These are phyloP conservation scores for Lutraria lutraria DNA, from an alignment of 2,888 invertebrate genomes.

Conservation along the genomic window DNA sequence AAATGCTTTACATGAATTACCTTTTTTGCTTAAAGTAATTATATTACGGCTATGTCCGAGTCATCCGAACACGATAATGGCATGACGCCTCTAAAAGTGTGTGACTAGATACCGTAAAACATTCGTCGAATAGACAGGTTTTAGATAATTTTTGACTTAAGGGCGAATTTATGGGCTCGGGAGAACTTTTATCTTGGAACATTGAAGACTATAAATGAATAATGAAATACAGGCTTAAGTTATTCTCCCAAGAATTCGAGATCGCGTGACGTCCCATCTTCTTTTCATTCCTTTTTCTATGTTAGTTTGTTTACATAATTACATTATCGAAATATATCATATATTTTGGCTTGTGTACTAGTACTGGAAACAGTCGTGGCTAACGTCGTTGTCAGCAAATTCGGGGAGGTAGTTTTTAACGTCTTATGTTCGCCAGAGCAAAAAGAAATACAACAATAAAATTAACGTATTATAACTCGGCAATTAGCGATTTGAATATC, in stretches of 20 bases:
- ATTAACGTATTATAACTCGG: no score
- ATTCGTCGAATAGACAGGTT: neutral
- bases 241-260: neutral
- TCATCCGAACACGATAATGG: neutral
- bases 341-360: neutral
- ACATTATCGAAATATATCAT: slow-evolving; percentile 43
- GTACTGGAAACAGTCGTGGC: neutral
- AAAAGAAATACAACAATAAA: neutral
- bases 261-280: slow-evolving; percentile 26
- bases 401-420: neutral
- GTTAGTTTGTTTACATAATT: slow-evolving; percentile 46
- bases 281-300: neutral
- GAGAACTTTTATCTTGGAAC: neutral
- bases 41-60: neutral
- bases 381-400: neutral
- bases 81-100: neutral
- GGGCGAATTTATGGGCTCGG: neutral
- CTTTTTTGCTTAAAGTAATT: neutral
- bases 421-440: neutral
- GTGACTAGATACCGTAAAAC: neutral
- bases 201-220: slow-evolving; percentile 16
- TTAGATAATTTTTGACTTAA: neutral
- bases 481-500: no score
- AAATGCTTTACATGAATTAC: neutral
- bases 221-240: neutral